Conservation (phyloP, 2,888 invertebrate genomes). For the Amphipyra tragopoginis region DNA sequence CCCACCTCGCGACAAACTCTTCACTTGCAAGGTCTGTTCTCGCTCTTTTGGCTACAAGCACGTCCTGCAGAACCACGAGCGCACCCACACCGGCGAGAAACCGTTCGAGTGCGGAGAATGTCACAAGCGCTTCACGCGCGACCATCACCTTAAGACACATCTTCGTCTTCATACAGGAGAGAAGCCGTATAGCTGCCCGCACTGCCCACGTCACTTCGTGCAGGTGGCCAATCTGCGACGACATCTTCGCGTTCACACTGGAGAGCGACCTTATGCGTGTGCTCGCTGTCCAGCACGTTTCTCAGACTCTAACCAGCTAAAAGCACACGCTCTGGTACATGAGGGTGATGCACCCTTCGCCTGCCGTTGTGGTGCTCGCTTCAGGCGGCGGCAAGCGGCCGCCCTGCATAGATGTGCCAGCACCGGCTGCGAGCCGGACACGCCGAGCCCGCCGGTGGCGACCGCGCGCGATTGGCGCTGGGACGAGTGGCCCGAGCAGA, state of each 20-base stretch:
- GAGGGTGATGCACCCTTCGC: slow-evolving; percentile 97
- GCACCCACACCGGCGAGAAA: slow-evolving; percentile 98
- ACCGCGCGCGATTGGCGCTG: slow-evolving; percentile 83
- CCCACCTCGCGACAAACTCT: slow-evolving; percentile 93
- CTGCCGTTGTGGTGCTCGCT: slow-evolving; percentile 95
- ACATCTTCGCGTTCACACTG: slow-evolving; percentile 97
- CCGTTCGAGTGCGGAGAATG: slow-evolving; percentile 98
- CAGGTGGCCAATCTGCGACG: slow-evolving; percentile 97
- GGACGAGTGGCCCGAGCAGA: slow-evolving; percentile 94
- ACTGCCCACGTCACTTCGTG: slow-evolving; percentile 97
- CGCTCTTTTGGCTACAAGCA: slow-evolving; percentile 98
- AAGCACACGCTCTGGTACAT: slow-evolving; percentile 96
- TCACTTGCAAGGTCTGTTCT: slow-evolving; percentile 96
- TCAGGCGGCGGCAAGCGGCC: slow-evolving; percentile 96
- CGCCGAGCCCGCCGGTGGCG: slow-evolving; percentile 85
- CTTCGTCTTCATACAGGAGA: slow-evolving; percentile 98
- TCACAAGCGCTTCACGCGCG: slow-evolving; percentile 97
- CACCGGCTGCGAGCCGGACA: slow-evolving; percentile 78
- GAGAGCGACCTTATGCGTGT: slow-evolving; percentile 97
- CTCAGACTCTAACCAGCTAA: slow-evolving; percentile 97
- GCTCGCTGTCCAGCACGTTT: slow-evolving; percentile 96
- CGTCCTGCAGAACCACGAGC: slow-evolving; percentile 97
- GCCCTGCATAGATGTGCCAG: slow-evolving; percentile 94
- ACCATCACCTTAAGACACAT: slow-evolving; percentile 98
- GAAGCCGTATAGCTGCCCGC: slow-evolving; percentile 97